Evolutionary conservation across 2,888 invertebrate genomes (phyloP).

Genomic region (Yponomeuta cagnagella): DNA sequence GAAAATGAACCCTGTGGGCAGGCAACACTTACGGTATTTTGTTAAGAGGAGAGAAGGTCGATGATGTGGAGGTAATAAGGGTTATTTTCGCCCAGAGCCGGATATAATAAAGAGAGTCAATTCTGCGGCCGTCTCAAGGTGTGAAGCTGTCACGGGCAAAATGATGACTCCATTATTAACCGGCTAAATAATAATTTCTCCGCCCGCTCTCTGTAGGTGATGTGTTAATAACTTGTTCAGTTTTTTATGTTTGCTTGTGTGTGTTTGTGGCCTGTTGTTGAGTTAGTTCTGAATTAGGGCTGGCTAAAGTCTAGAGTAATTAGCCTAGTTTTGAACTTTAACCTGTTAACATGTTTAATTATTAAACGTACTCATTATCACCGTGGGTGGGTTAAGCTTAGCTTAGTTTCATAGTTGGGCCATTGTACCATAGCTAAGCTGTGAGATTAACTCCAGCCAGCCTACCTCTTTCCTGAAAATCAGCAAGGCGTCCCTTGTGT

Average conservation of each 20-base stretch:
- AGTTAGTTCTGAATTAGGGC: slow-evolving; percentile 19
- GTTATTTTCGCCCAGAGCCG: slow-evolving; percentile 19
- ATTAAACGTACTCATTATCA: not conserved
- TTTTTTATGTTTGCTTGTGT: slow-evolving; percentile 33
- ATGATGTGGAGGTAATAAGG: not conserved
- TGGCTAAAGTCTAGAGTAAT: not conserved
- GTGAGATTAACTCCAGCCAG: too few relatives aligned
- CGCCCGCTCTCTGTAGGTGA: slow-evolving; percentile 45
- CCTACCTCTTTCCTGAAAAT: too few relatives aligned
- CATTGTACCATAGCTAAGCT: too few relatives aligned
- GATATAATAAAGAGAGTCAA: slow-evolving; percentile 63
- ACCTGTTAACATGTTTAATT: not conserved
- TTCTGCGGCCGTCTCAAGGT: slow-evolving; percentile 63
- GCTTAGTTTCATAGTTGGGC: not conserved
- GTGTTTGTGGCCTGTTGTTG: slow-evolving; percentile 26
- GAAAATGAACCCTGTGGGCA: not conserved
- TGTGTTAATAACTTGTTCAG: slow-evolving; percentile 51
- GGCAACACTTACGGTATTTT: not conserved
- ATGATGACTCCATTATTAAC: slow-evolving; percentile 73
- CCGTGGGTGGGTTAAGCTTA: not conserved
- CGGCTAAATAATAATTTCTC: slow-evolving; percentile 62
- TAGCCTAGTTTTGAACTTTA: slow-evolving; percentile 1
- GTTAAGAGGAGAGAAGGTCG: not conserved
- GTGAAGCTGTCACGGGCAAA: slow-evolving; percentile 71
- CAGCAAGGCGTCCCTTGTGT: too few relatives aligned